phyloP scores from a whole-genome alignment of 2,797 vertebrate species.

The Fringilla coelebs region DNA sequence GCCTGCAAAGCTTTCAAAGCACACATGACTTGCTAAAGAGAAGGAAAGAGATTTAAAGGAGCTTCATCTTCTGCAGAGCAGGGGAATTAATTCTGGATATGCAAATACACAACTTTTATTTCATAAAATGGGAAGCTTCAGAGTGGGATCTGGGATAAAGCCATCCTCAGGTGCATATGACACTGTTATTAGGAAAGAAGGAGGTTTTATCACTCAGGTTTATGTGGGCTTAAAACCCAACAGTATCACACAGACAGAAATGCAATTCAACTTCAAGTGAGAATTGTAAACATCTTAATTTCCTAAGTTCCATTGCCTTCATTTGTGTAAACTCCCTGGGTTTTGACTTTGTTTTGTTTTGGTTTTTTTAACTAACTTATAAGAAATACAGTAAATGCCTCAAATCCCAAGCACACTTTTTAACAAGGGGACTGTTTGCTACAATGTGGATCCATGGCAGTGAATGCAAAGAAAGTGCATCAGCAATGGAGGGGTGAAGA shows the following conservation, averaged over 20 bases:
- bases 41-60: neutral
- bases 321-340: neutral
- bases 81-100: neutral
- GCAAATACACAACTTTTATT: neutral
- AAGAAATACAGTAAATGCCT: neutral
- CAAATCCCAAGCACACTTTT: neutral
- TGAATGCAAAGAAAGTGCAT: neutral
- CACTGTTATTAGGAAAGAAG: neutral
- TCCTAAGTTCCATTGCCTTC: neutral
- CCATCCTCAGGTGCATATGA: neutral
- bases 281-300: neutral
- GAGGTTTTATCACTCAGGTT: neutral
- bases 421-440: neutral
- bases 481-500: neutral
- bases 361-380: neutral
- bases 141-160: neutral
- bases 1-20: neutral
- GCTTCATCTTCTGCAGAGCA: neutral
- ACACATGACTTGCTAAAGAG: neutral
- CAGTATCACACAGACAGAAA: neutral
- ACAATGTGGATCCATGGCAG: neutral
- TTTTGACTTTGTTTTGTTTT: fast-evolving
- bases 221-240: neutral
- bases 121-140: neutral
- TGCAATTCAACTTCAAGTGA: neutral